Base-by-base conservation (phyloP, 1,140 invertebrate genomes). In the Dysdera silvatica region DNA sequence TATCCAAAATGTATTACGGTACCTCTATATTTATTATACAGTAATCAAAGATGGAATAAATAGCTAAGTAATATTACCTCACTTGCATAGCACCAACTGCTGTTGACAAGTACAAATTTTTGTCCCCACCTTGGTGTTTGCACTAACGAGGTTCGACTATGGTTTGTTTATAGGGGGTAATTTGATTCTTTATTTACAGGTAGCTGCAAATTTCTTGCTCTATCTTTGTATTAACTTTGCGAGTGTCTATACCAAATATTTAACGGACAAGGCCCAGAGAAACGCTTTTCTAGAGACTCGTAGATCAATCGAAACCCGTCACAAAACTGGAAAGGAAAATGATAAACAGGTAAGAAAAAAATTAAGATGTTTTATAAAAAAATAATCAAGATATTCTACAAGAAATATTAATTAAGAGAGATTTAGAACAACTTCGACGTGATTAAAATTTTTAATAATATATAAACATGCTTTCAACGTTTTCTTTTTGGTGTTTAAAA, bases 241-340 rank as follows among this genome's bases (percentile, higher is more conserved):
- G 24, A 95, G 95, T 23, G 87, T 96, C 82, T 98, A 98, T 74
- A 95, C 94, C 6, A 96, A 97, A 77, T 96, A 94, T 76, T 78
- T 97, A 47, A 96, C 92, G 0, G 94, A 98, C 76, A 80, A 93
- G 65, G 90, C 93, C 14, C 95, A 98, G 75, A 81, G 95, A 49
- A 89, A 95, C 74, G 95, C 95, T 0, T 98, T 98, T 75, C 78
- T 95, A 47, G 95, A 98, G 75, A 98, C 95, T 0, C 86, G 95
- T 71, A 82, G 90, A 55, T 95, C 92, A 14, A 92, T 97, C 80
- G 92, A 96, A 71, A 93, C 91, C n/a, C 79, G 94, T 47, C 91
- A 90, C 71, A 83, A 87, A 67, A 94, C 94, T 0, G 89, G 95
- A 71, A 85, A 87, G 71, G 95, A 98, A 78, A 93, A 95, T 73